These are phyloP conservation scores for Dicentrarchus labrax DNA, from an alignment of 2,113 vertebrate species.

Conservation along the genomic window DNA sequence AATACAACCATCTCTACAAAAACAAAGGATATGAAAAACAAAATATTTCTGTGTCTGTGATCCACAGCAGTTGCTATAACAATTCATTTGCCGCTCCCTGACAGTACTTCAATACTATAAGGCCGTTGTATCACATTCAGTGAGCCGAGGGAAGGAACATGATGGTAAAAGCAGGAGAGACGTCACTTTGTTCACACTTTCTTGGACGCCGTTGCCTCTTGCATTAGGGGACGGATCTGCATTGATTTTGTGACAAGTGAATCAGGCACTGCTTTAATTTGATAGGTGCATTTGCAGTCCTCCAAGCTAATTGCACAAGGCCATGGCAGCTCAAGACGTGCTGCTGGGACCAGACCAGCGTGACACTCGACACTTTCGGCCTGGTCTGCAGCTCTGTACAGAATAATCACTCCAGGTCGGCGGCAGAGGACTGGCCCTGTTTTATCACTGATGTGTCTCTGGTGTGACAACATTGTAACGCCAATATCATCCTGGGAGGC, in stretches of 20 bases:
- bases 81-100: constrained; percentile 41
- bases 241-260: constrained; percentile 80
- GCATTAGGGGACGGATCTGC: constrained; percentile 45
- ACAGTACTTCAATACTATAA: constrained; percentile 46
- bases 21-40: constrained; percentile 9
- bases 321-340: constrained; percentile 26
- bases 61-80: constrained; percentile 15
- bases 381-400: background rate
- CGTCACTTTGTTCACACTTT: constrained; percentile 34
- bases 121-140: constrained; percentile 12
- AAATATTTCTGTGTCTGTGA: constrained; percentile 27
- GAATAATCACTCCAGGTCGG: constrained; percentile 25
- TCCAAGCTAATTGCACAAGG: constrained; percentile 59
- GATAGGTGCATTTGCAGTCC: constrained; percentile 59
- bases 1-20: constrained; percentile 3
- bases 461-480: constrained; percentile 33
- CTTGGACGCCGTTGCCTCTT: constrained; percentile 27
- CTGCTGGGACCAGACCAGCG: constrained; percentile 29
- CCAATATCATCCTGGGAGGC: constrained; percentile 40
- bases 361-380: constrained; percentile 1
- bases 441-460: constrained; percentile 31
- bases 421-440: background rate
- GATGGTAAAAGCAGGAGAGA: constrained; percentile 28
- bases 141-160: constrained; percentile 9
- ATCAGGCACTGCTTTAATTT: constrained; percentile 62